phyloP scores from a whole-genome alignment of 2,888 invertebrate species.

The Ariolimax columbianus region DNA sequence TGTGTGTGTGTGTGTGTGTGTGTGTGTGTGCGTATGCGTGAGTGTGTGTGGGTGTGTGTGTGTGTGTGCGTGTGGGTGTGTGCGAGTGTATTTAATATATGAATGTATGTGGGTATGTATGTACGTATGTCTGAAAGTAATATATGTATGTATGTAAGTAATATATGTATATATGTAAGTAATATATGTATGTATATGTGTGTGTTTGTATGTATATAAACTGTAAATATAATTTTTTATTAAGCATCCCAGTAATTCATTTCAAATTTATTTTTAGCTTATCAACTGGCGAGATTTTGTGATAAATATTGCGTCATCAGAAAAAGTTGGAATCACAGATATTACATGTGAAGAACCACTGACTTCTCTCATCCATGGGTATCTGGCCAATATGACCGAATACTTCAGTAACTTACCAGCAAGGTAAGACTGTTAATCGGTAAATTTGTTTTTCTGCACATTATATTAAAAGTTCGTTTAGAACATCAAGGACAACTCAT shows the following conservation, averaged over 20 bases:
- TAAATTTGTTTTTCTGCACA: too few species aligned
- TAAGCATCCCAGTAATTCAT: background rate
- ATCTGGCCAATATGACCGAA: background rate
- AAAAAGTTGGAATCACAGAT: background rate
- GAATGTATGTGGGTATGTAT: too few species aligned
- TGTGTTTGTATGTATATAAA: too few species aligned
- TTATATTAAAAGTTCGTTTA: background rate
- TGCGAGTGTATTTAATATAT: too few species aligned
- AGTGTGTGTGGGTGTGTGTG: too few species aligned
- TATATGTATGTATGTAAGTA: background rate
- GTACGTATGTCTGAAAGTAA: too few species aligned
- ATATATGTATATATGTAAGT: too few species aligned
- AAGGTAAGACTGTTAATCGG: background rate
- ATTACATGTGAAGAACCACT: background rate
- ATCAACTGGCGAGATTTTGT: conserved; percentile 2
- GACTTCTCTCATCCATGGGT: background rate
- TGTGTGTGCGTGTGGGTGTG: too few species aligned
- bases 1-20: too few species aligned
- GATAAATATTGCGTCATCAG: background rate
- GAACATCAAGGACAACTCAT: background rate
- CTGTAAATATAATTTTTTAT: too few species aligned
- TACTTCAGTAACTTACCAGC: background rate
- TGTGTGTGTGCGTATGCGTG: too few species aligned
- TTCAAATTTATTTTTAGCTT: background rate
- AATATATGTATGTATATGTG: too few species aligned